Evolutionary conservation across 2,888 invertebrate species (phyloP).

Genomic region (Trissolcus japonicus): DNA sequence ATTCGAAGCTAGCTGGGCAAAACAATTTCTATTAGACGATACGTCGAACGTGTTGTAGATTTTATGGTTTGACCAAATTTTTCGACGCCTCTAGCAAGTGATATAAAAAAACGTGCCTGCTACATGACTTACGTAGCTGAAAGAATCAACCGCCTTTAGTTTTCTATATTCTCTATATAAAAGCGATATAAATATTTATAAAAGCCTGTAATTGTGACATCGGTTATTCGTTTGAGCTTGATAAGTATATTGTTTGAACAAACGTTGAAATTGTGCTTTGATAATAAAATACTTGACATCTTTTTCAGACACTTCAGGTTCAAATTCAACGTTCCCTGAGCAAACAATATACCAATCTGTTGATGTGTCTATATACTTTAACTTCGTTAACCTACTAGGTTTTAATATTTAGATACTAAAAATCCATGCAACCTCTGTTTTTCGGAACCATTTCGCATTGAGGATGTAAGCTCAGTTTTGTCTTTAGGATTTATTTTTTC

Average conservation of each 20-base stretch:
- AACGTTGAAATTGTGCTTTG: constrained; percentile 10
- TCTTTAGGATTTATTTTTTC: background rate
- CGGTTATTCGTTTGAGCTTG: constrained; percentile 40
- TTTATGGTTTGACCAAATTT: constrained; percentile 68
- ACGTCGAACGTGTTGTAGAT: constrained; percentile 46
- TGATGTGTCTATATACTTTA: constrained; percentile 43
- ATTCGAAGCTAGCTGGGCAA: constrained; percentile 59
- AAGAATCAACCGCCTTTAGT: constrained; percentile 69
- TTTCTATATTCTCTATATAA: constrained; percentile 66
- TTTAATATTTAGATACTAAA: constrained; percentile 18
- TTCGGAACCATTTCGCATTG: constrained; percentile 9
- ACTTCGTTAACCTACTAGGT: constrained; percentile 30
- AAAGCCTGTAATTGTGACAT: constrained; percentile 50
- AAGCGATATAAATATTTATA: constrained; percentile 55
- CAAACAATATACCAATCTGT: constrained; percentile 37
- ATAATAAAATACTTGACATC: background rate
- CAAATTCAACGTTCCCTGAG: constrained; percentile 5
- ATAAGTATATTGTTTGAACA: constrained; percentile 45
- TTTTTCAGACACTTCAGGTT: background rate
- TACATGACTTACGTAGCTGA: constrained; percentile 70
- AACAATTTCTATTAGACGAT: constrained; percentile 51
- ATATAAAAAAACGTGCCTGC: constrained; percentile 76
- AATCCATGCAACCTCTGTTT: constrained; percentile 13
- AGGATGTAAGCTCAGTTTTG: too few species aligned
- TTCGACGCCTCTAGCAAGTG: constrained; percentile 72